Conservation (phyloP, 2,113 vertebrate species). For the Oceanodroma tethys region DNA sequence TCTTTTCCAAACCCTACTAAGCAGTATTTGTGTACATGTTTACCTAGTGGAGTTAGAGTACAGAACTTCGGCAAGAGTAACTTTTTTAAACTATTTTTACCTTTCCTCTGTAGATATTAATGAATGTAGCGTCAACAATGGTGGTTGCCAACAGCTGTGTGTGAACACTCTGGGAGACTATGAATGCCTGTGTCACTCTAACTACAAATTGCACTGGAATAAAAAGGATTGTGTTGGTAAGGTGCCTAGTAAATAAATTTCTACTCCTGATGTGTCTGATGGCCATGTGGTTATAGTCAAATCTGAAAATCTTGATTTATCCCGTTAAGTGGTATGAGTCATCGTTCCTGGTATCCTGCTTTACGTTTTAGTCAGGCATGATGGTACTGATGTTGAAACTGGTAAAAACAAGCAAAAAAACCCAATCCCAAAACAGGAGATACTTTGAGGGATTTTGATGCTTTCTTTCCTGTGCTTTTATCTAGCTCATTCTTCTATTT, state of each 20-base stretch:
- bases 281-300: neutral
- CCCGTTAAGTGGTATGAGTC: neutral
- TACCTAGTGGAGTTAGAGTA: neutral
- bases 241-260: slow-evolving; percentile 5
- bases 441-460: slow-evolving; percentile 83
- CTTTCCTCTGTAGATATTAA: slow-evolving; percentile 82
- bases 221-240: slow-evolving; percentile 98
- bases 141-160: slow-evolving; percentile 90
- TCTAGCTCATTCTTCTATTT: slow-evolving; percentile 13
- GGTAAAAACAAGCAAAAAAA: slow-evolving; percentile 35
- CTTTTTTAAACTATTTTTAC: neutral
- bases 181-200: slow-evolving; percentile 86
- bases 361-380: neutral
- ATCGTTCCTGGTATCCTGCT: neutral
- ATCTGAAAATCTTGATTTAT: neutral
- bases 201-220: slow-evolving; percentile 95
- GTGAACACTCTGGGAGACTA: slow-evolving; percentile 87
- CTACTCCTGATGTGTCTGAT: neutral
- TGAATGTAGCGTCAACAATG: slow-evolving; percentile 94
- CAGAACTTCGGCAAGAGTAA: neutral
- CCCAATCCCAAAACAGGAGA: slow-evolving; percentile 82
- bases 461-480: slow-evolving; percentile 73
- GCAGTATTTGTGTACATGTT: neutral
- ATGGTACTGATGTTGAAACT: slow-evolving; percentile 28
- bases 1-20: neutral